Conservation (phyloP, 2,113 vertebrate species). For the Calonectris borealis region DNA sequence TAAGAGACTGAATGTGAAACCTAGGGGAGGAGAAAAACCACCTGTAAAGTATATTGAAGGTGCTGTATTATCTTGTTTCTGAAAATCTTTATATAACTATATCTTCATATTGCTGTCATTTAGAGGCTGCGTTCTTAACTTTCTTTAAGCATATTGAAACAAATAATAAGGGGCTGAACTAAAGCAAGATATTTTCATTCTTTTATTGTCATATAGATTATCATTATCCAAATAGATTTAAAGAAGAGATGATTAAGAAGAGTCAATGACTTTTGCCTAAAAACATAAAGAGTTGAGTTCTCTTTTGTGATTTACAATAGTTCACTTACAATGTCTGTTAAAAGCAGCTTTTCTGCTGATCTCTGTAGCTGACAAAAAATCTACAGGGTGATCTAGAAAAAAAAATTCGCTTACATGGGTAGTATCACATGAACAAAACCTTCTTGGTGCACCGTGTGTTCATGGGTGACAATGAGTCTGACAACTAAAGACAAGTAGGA, state of each 20-base stretch:
- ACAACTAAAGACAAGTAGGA: neutral
- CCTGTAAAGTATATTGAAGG: neutral
- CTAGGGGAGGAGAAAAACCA: neutral
- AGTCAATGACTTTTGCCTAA: neutral
- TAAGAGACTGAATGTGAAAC: neutral
- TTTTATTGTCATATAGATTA: neutral
- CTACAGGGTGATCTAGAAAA: neutral
- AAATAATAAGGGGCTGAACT: neutral
- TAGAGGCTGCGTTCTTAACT: neutral
- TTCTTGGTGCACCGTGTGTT: neutral
- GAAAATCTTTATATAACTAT: neutral
- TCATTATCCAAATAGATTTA: neutral
- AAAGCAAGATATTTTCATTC: neutral
- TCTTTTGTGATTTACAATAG: neutral
- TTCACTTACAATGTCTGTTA: neutral
- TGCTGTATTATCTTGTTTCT: neutral
- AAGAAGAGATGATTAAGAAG: neutral
- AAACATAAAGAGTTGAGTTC: neutral
- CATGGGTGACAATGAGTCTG: neutral
- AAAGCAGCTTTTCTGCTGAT: neutral
- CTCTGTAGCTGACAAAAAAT: neutral
- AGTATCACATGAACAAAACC: neutral
- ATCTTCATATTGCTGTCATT: neutral
- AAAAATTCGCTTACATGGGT: neutral
- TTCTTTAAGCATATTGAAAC: neutral